These are phyloP conservation scores for Micoletzkya japonica DNA, from an alignment of 2,888 invertebrate species.

Conservation along the genomic window DNA sequence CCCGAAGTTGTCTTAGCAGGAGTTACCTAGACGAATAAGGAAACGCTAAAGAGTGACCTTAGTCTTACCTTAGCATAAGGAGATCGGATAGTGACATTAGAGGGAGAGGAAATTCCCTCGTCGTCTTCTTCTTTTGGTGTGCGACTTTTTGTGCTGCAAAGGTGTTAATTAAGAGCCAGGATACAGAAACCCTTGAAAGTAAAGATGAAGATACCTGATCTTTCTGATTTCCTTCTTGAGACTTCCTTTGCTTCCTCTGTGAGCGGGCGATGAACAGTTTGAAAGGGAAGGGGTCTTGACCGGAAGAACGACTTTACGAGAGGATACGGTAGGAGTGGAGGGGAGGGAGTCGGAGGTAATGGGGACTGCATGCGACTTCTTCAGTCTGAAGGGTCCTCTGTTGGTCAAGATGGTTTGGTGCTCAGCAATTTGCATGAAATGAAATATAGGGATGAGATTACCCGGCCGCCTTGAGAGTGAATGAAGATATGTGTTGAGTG, in stretches of 20 bases:
- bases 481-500: slow-evolving; percentile 2
- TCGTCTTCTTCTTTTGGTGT: slow-evolving; percentile 58
- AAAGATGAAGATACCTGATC: no score
- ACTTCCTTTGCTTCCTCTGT: no score
- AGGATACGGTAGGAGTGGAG: slow-evolving; percentile 41
- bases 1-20: slow-evolving; percentile 26
- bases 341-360: slow-evolving; percentile 47
- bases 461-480: slow-evolving; percentile 25
- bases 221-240: no score
- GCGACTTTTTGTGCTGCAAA: slow-evolving; percentile 11
- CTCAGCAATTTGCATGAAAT: no score
- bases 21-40: slow-evolving; percentile 15
- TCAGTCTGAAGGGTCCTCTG: not conserved
- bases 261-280: slow-evolving; percentile 30
- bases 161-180: no score
- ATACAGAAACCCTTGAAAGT: no score
- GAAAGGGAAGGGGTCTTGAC: slow-evolving; percentile 31
- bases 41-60: not conserved
- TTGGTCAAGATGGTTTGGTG: no score
- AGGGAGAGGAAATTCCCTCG: slow-evolving; percentile 12
- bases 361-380: slow-evolving; percentile 28
- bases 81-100: slow-evolving; percentile 56
- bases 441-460: not conserved
- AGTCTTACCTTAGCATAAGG: slow-evolving; percentile 65
- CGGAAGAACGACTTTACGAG: slow-evolving; percentile 5